Evolutionary conservation across 2,113 vertebrate genomes (phyloP), one percentile per base, ranked within the genome.

Genomic region (Phoxinus phoxinus): DNA sequence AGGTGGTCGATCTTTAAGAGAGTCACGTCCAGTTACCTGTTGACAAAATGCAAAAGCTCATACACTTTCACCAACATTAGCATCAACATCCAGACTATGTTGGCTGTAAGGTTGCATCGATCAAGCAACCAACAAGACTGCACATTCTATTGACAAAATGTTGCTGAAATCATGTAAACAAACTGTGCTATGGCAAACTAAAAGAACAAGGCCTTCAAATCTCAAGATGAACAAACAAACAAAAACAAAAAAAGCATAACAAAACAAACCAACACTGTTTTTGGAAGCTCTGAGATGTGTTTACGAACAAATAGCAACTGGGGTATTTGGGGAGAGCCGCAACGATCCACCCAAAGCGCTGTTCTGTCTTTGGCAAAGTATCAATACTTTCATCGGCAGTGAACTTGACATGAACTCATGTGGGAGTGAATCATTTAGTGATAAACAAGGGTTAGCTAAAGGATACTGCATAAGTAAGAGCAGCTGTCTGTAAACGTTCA

Each of bases 1-100:
- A 27, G 94, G 89, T 79, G 94, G 93, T 93, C 96, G 94, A 48
- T 97, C 96, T 91, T 95, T 97, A 51, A 97, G 88, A 0, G 91
- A 91, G 89, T 98, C 98, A 84, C 95, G 95, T 87, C 97, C 97
- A 8, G 96, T 96, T 85, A 99, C 96, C 98, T 99, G 90, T 92
- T 63, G 91, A 89, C 80, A 9, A 76, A 76, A 32, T 90, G 90
- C 76, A 93, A 79, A 84, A 71, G 32, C 84, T 78, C 46, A 77
- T 19, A 63, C 41, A 51, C 48, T 72, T 72, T 27, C 13, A 84
- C 37, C 81, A 41, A 65, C 58, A 59, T 63, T 15, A 4, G n/a
- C 3, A 61, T 59, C 23, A 21, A 27, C 77, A 80, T 65, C 58
- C 63, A 46, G 58, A 63, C 69, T 56, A 59, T 6, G 13, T 41